phyloP scores from a whole-genome alignment of 2,797 vertebrate genomes.

The Melanotaenia parkinsoni region DNA sequence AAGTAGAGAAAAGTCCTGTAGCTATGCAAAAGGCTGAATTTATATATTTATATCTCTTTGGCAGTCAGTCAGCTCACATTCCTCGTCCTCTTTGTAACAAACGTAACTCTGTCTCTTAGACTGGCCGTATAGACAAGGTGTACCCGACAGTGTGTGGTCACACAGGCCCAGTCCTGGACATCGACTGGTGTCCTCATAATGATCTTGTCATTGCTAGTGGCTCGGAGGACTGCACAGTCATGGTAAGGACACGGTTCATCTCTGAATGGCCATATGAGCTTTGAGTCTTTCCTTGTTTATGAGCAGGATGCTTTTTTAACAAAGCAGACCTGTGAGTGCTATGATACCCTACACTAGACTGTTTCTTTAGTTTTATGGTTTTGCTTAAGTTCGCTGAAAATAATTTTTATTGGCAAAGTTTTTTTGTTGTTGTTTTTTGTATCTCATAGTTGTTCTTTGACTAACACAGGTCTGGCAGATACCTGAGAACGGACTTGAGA shows the following conservation, averaged over 20 bases:
- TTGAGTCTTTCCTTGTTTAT: not conserved
- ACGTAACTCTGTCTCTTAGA: conserved; percentile 75
- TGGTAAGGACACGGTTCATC: conserved; percentile 81
- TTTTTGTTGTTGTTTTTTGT: not conserved
- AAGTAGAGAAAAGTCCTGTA: not conserved
- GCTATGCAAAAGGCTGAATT: not conserved
- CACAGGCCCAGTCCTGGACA: conserved; percentile 95
- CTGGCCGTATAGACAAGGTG: conserved; percentile 95
- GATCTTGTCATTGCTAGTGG: conserved; percentile 96
- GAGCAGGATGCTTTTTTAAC: not conserved
- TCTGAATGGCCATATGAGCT: not conserved
- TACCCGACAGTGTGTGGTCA: conserved; percentile 98
- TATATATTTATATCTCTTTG: conserved; percentile 12
- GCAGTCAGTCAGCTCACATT: conserved; percentile 6
- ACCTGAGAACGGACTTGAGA: conserved; percentile 92
- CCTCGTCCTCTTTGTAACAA: conserved; percentile 14
- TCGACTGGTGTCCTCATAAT: conserved; percentile 98
- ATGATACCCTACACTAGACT: not conserved
- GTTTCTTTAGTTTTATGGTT: not conserved
- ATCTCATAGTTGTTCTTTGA: not conserved
- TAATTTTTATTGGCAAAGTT: not conserved
- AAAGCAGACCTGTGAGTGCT: not conserved
- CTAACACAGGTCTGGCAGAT: conserved; percentile 95
- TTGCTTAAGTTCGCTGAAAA: not conserved
- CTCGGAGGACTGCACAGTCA: conserved; percentile 96